Base-by-base conservation (phyloP, 2,113 vertebrate species). In the Nibea coibor region DNA sequence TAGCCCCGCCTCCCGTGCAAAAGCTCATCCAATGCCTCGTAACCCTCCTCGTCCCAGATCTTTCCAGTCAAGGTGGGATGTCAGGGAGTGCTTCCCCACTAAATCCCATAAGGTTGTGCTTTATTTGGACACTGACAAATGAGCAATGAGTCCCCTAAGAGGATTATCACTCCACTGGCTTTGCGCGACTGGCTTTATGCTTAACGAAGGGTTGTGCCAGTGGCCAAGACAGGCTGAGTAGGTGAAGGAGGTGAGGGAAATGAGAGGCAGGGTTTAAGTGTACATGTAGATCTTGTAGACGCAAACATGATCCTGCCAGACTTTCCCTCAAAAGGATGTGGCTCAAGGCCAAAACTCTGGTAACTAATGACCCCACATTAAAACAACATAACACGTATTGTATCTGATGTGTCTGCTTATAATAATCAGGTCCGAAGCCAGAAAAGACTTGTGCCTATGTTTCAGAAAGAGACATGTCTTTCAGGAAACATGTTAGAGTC, bases 61-160 rank as follows among this genome's bases (percentile, higher is more conserved):
- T 31, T 75, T 74, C 82, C 76, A 47, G 51, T 80, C 85, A 78
- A 85, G 86, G 89, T 2, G 14, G 88, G 89, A 93, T 93, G 90
- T 95, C 93, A 94, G 81, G 78, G 88, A 90, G 83, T 14, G 72
- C 93, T 93, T 92, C 87, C 86, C 88, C 61, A 72, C 54, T 94
- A 96, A 95, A 96, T 94, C 95, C 94, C 83, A 88, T 95, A 95
- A 93, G 92, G 92, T 92, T 78, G 75, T 90, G 93, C 95, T 96
- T 96, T 95, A 96, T 96, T 96, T 94, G 95, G 95, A 95, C 80
- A 82, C 92, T 89, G 93, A 94, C 90, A 94, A 93, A 93, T 90
- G 94, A 93, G 93, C 94, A 86, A 84, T 74, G 92, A 91, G 92
- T 93, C 86, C 84, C 72, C 51, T 95, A 97, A 97, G 94, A 94